These are phyloP conservation scores for Thymelicus sylvestris DNA, from an alignment of 2,888 invertebrate genomes.

Conservation along the genomic window DNA sequence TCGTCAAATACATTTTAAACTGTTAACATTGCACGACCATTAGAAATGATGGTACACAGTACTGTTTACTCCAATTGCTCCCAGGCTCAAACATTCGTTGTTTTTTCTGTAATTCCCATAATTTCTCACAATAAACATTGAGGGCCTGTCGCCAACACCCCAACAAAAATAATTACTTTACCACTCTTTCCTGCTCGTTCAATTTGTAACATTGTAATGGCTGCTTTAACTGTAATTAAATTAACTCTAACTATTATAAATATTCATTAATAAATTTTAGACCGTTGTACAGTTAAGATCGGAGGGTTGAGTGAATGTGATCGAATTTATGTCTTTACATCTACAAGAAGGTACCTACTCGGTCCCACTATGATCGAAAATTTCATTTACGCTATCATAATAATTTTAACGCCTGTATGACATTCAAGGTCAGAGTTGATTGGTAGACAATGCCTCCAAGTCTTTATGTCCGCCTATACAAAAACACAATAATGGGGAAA, in stretches of 20 bases:
- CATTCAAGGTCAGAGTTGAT: too few species aligned
- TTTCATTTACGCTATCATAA: too few species aligned
- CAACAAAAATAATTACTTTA: slow-evolving; percentile 41
- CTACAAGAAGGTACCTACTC: too few species aligned
- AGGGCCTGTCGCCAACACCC: slow-evolving; percentile 42
- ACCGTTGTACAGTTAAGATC: background rate
- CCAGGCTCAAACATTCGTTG: slow-evolving; percentile 5
- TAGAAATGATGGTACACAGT: slow-evolving; percentile 6
- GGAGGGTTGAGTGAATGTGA: too few species aligned
- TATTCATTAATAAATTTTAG: slow-evolving; percentile 21
- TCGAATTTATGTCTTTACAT: too few species aligned
- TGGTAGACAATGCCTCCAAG: too few species aligned
- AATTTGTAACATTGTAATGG: slow-evolving; percentile 25
- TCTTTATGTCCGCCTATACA: too few species aligned
- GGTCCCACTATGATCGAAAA: too few species aligned
- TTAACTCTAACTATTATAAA: slow-evolving; percentile 10
- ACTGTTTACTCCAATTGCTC: background rate
- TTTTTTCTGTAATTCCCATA: slow-evolving; percentile 18
- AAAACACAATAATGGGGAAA: too few species aligned
- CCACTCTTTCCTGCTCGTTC: slow-evolving; percentile 26
- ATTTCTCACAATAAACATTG: slow-evolving; percentile 23
- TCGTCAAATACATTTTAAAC: background rate
- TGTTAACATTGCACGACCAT: background rate
- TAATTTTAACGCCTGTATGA: too few species aligned
- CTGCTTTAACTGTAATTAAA: slow-evolving; percentile 25